Percentiles rank a stretch among this genome's conserved stretches.
These are phyloP conservation scores for human DNA, from an alignment of 2,113 vertebrate genomes.

Conservation along the genomic window DNA sequence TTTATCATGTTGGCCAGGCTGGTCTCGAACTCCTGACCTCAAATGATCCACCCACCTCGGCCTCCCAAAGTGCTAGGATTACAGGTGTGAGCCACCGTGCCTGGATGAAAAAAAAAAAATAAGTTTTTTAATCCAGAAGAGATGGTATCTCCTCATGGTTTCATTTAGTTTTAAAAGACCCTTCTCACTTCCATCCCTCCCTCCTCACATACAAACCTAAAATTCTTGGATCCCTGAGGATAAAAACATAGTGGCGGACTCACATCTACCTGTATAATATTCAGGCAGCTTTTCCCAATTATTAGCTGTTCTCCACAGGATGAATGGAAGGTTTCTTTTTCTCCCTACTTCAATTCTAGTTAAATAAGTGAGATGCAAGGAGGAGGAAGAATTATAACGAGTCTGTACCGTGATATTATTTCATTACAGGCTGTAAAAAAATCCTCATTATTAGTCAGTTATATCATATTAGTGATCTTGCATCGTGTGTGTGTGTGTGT, in stretches of 20 bases:
- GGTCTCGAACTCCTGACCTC: no score
- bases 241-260: fast-evolving
- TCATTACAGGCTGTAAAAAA: neutral
- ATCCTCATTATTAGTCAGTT: neutral
- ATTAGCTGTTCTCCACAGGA: neutral
- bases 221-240: neutral
- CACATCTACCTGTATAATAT: neutral
- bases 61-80: no score
- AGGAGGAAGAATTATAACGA: no score
- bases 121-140: neutral
- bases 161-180: neutral
- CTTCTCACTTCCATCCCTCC: neutral
- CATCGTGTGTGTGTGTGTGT: neutral
- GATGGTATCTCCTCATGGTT: neutral
- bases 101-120: no score
- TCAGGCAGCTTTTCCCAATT: neutral
- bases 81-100: no score
- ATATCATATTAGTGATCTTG: neutral
- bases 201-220: neutral
- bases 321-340: fast-evolving
- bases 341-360: neutral
- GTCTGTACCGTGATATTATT: neutral
- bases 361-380: neutral
- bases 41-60: no score
- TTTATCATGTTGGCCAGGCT: no score